Evolutionary conservation across 2,797 vertebrate species (phyloP).

Genomic region (Eulemur mongoz): DNA sequence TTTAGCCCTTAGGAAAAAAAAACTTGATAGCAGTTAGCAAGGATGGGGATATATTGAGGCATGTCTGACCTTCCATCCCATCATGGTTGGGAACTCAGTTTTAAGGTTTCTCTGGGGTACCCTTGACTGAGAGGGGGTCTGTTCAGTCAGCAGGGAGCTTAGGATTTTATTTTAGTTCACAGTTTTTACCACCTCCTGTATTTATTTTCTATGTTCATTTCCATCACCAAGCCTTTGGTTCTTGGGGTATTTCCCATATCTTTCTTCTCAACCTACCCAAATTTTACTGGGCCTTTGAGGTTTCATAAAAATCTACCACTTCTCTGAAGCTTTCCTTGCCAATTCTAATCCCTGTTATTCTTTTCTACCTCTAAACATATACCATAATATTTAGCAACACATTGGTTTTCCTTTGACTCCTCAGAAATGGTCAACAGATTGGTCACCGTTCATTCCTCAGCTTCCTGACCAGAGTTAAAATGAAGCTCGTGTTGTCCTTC

Average conservation of each 20-base stretch:
- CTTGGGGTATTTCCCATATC: neutral
- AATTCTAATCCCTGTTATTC: neutral
- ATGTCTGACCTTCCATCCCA: neutral
- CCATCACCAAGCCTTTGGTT: neutral
- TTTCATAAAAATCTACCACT: neutral
- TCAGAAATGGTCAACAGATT: neutral
- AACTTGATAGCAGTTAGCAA: neutral
- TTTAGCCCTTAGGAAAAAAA: neutral
- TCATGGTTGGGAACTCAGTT: neutral
- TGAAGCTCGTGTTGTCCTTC: neutral
- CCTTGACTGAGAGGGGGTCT: neutral
- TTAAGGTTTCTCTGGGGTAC: neutral
- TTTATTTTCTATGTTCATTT: neutral
- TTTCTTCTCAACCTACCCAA: neutral
- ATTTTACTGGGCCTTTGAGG: neutral
- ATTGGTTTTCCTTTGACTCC: neutral
- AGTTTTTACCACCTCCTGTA: neutral
- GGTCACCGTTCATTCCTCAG: neutral
- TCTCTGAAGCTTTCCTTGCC: neutral
- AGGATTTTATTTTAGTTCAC: neutral
- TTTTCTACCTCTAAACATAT: neutral
- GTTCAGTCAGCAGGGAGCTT: neutral
- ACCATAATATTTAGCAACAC: neutral
- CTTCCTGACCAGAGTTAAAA: neutral
- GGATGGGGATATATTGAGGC: neutral